Percentiles rank a stretch among this genome's conserved stretches.
phyloP scores from a whole-genome alignment of 1,140 invertebrate species.

The Antheraea mylitta region DNA sequence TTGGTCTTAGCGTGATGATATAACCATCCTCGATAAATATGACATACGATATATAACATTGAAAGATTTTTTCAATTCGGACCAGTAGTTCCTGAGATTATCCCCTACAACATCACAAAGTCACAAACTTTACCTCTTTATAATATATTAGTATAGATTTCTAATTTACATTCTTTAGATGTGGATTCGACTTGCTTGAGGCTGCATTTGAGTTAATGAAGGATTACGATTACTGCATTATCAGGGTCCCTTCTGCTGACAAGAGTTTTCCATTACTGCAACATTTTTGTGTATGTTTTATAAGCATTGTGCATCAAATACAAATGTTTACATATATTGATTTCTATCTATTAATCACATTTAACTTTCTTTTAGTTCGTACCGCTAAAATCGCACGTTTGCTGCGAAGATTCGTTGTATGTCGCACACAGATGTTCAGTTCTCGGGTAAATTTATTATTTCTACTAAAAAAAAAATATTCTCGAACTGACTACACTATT shows the following conservation, averaged over 20 bases:
- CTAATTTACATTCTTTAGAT: conserved; percentile 33
- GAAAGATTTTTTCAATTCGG: too few species aligned
- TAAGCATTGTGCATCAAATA: too few species aligned
- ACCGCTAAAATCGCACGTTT: conserved; percentile 77
- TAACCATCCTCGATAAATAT: too few species aligned
- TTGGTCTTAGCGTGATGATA: too few species aligned
- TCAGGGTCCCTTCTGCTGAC: conserved; percentile 80
- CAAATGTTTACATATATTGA: too few species aligned
- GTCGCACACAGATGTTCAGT: conserved; percentile 81
- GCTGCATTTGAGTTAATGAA: conserved; percentile 85
- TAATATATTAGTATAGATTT: too few species aligned
- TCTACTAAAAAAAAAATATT: not conserved
- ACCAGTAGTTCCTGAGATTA: too few species aligned
- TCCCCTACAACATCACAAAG: too few species aligned
- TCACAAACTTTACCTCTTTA: too few species aligned
- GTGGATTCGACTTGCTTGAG: conserved; percentile 76
- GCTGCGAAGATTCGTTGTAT: conserved; percentile 82
- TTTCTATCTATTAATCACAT: not conserved
- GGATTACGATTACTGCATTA: conserved; percentile 82
- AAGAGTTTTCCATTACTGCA: conserved; percentile 80
- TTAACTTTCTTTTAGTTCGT: conserved; percentile 74
- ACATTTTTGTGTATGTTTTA: conserved; percentile 80
- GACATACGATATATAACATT: too few species aligned
- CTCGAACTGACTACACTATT: too few species aligned
- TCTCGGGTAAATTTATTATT: conserved; percentile 47